These are phyloP conservation scores for Pangasianodon hypophthalmus DNA, from an alignment of 2,113 vertebrate genomes.

Conservation along the genomic window DNA sequence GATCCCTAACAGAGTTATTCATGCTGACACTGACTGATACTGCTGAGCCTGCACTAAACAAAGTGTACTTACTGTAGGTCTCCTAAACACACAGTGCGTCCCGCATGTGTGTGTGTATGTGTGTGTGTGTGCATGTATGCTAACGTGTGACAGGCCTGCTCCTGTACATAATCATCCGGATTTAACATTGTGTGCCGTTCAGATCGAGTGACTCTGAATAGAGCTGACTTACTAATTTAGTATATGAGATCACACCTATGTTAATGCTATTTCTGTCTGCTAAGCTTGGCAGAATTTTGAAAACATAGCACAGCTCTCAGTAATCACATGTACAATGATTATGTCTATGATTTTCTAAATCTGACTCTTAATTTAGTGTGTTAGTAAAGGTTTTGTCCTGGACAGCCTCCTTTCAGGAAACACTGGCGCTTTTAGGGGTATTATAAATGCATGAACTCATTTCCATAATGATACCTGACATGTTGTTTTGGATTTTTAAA, in stretches of 20 bases:
- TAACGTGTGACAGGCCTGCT: constrained; percentile 14
- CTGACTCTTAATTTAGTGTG: background rate
- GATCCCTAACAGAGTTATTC: constrained; percentile 31
- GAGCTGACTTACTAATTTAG: background rate
- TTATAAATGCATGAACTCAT: background rate
- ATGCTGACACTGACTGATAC: constrained; percentile 27
- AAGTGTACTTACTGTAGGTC: constrained; percentile 7
- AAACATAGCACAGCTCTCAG: background rate
- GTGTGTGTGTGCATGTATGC: background rate
- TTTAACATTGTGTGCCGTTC: background rate
- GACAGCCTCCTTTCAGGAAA: background rate
- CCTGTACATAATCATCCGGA: constrained; percentile 27
- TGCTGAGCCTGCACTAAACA: constrained; percentile 22
- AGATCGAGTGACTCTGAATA: background rate
- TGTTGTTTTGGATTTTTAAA: background rate
- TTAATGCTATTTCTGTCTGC: background rate
- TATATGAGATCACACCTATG: background rate
- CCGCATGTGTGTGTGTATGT: background rate
- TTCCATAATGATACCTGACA: background rate
- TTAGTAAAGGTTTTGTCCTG: background rate
- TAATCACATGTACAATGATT: background rate
- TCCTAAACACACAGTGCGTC: background rate
- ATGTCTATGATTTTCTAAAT: background rate
- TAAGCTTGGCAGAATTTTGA: background rate
- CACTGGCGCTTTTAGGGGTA: background rate